A percentile compares a stretch with the other conserved stretches of the same genome.
Evolutionary conservation across 2,113 vertebrate genomes (phyloP).

Genomic region (Paracanthobrama guichenoti): DNA sequence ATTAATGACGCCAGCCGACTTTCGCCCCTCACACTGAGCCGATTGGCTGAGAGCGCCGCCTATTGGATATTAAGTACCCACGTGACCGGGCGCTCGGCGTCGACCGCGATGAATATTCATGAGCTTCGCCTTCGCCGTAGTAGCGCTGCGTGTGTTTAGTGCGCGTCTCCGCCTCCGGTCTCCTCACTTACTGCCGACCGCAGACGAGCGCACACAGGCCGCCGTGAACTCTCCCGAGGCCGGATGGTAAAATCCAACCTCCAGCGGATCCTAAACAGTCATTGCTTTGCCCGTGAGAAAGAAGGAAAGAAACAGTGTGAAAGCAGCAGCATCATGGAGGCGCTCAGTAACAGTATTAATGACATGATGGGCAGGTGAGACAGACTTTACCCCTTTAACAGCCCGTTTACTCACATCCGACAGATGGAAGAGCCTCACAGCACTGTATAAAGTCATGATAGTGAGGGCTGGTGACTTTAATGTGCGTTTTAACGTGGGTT

Average conservation of each 20-base stretch:
- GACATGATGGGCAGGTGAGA: slow-evolving; percentile 82
- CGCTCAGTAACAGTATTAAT: slow-evolving; percentile 77
- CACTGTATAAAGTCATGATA: no score
- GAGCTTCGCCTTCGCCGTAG: neutral
- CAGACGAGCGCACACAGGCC: slow-evolving; percentile 70
- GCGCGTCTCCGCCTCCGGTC: slow-evolving; percentile 14
- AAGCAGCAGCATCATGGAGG: slow-evolving; percentile 68
- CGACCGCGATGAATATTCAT: neutral
- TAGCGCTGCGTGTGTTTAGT: slow-evolving; percentile 14
- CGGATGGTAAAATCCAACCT: slow-evolving; percentile 89
- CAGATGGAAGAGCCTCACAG: rapidly evolving
- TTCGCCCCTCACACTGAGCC: neutral
- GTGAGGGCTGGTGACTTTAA: no score
- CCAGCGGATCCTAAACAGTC: slow-evolving; percentile 86
- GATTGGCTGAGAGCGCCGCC: neutral
- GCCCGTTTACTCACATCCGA: neutral
- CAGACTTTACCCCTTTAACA: slow-evolving; percentile 48
- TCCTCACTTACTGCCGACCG: slow-evolving; percentile 53
- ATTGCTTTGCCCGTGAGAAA: slow-evolving; percentile 86
- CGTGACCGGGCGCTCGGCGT: neutral
- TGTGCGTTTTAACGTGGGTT: slow-evolving; percentile 20
- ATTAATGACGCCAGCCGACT: neutral
- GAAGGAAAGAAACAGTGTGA: slow-evolving; percentile 77
- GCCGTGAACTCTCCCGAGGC: slow-evolving; percentile 78
- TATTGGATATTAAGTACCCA: neutral